Evolutionary conservation across 2,888 invertebrate species (phyloP), one percentile per base, ranked within the genome.

Genomic region (Diarsia mendica): DNA sequence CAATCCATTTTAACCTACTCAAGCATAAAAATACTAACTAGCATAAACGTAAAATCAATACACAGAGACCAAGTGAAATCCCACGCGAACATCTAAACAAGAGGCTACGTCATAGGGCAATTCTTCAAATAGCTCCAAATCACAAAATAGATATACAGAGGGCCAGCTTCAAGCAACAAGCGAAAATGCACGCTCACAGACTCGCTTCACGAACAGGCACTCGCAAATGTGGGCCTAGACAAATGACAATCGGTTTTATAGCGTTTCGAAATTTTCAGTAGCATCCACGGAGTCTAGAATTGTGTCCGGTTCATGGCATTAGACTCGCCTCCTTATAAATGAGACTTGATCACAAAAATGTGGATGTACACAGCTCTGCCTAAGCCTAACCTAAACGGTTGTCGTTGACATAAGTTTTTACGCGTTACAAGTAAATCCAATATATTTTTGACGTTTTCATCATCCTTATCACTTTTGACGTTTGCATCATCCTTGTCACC

Each of bases 51-150:
- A 46, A 70, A 70, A 75, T 72, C 61, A 71, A 79, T 63, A n/a
- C 66, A 33, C 28, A 33, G 28, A n/a, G 39, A 20, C 61, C n/a
- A 67, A 79, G 58, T 70, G 70, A 66, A 61, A 68, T 60, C 64
- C 44, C 58, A 68, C 71, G 75, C 65, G 61, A 70, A 46, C 72
- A 15, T 66, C 67, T 33, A 67, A 77, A 77, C 69, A 73, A 75
- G 51, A 20, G 51, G 48, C 68, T 51, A 69, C 82, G 84, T 69
- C 60, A 72, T 72, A 75, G n/a, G 53, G 64, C 49, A 72, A 70
- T 72, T 72, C 73, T 75, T 74, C 49, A 53, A 74, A 87, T 79
- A 74, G 20, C 20, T 33, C 11, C 74, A 44, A 13, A 74, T 1
- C 2, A 46, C 4, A 49, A 3, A 44, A 55, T 23, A 44, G 1